Conservation (phyloP, 2,797 vertebrate genomes). For the Sebastes diaconus region DNA sequence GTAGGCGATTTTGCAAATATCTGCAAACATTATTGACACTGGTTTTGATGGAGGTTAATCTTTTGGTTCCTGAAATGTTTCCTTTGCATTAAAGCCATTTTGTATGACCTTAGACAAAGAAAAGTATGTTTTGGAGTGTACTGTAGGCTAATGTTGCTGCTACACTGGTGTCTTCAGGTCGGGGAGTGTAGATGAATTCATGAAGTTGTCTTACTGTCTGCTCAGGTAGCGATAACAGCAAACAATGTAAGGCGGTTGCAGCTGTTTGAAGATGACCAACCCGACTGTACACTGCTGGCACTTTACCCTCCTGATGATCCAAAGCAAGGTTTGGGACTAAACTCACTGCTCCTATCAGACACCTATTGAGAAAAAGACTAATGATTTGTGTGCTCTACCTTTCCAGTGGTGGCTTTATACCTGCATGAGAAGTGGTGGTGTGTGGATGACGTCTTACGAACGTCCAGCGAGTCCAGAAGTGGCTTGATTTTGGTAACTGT, state of each 20-base stretch:
- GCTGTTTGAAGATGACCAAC: conserved; percentile 72
- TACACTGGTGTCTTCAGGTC: background rate
- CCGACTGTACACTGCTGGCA: conserved; percentile 57
- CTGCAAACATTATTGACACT: background rate
- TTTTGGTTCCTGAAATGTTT: background rate
- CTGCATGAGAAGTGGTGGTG: conserved; percentile 86
- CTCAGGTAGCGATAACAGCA: conserved; percentile 69
- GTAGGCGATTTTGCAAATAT: background rate
- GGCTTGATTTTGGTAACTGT: conserved; percentile 85
- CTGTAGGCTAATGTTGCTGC: background rate
- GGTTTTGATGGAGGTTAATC: background rate
- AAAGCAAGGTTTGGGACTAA: conserved; percentile 59
- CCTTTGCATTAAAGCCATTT: background rate
- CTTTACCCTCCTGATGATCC: conserved; percentile 72
- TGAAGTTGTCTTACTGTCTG: background rate
- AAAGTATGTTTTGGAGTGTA: background rate
- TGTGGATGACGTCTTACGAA: conserved; percentile 85
- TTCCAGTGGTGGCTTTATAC: conserved; percentile 86
- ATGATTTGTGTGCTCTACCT: conserved; percentile 4
- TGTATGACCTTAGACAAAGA: background rate
- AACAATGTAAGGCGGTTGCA: conserved; percentile 62
- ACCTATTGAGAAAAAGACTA: background rate
- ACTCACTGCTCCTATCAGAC: background rate
- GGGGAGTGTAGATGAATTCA: background rate
- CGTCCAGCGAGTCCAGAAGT: conserved; percentile 79